Evolutionary conservation across 2,797 vertebrate genomes (phyloP).

Genomic region (Rhabdophis nuchalis): DNA sequence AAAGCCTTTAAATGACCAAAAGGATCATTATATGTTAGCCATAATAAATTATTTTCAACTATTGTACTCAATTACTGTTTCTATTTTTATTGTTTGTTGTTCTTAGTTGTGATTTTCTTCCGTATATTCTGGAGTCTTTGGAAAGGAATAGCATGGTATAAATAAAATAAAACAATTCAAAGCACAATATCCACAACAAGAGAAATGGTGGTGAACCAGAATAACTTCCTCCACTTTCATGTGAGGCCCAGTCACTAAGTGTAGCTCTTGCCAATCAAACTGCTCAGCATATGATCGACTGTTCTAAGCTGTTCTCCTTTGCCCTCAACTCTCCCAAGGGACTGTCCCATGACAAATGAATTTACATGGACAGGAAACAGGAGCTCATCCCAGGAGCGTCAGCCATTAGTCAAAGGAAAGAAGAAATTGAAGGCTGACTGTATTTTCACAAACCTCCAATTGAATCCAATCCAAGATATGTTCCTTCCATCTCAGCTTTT

Average conservation of each 20-base stretch:
- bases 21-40: background rate
- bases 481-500: accelerated
- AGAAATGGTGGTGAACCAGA: background rate
- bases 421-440: accelerated
- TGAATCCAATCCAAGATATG: background rate
- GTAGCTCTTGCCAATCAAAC: background rate
- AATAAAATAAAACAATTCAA: background rate
- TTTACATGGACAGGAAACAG: constrained; percentile 67
- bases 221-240: background rate
- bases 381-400: accelerated
- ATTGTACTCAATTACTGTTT: background rate
- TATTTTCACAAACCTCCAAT: background rate
- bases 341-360: constrained; percentile 30
- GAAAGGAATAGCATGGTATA: background rate
- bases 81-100: background rate
- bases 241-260: background rate
- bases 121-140: background rate
- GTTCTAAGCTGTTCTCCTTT: constrained; percentile 45
- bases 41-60: background rate
- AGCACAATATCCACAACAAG: background rate
- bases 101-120: background rate
- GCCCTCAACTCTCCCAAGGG: background rate
- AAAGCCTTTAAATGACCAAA: background rate
- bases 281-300: background rate
- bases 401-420: constrained; percentile 21